These are phyloP conservation scores for Muricea muricata DNA, from an alignment of 92 coral and sea anemone genomes.

Conservation along the genomic window DNA sequence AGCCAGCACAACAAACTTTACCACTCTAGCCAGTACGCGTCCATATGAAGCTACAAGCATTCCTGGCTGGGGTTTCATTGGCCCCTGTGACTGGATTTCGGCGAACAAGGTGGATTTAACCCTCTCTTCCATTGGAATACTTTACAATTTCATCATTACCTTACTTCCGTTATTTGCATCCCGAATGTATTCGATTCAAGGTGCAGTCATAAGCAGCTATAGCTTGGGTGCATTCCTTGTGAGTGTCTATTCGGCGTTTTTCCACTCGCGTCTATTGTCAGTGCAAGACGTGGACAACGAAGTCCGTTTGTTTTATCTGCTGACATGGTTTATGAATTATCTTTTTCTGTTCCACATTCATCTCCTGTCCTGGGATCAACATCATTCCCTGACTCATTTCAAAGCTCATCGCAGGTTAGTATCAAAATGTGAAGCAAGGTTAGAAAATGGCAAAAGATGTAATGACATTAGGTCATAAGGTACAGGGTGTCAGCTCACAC, in stretches of 20 bases:
- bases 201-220: slow-evolving; percentile 1
- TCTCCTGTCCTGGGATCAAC: slow-evolving; percentile 21
- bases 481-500: too few species aligned
- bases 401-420: slow-evolving; percentile 15
- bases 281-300: background rate
- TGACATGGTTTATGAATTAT: slow-evolving; percentile 8
- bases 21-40: background rate
- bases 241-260: background rate
- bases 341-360: slow-evolving; percentile 16
- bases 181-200: background rate
- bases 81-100: background rate
- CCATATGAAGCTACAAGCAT: background rate
- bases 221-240: background rate
- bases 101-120: background rate
- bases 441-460: too few species aligned
- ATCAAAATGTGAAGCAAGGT: too few species aligned
- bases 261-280: slow-evolving; percentile 8
- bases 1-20: background rate
- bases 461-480: too few species aligned
- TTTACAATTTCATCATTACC: slow-evolving; percentile 4
- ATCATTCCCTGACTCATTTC: background rate
- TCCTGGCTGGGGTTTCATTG: slow-evolving; percentile 13
- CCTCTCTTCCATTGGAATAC: background rate
- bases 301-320: background rate
- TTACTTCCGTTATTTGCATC: background rate